Evolutionary conservation across 2,113 vertebrate genomes (phyloP).

Genomic region (Ammospiza nelsoni): DNA sequence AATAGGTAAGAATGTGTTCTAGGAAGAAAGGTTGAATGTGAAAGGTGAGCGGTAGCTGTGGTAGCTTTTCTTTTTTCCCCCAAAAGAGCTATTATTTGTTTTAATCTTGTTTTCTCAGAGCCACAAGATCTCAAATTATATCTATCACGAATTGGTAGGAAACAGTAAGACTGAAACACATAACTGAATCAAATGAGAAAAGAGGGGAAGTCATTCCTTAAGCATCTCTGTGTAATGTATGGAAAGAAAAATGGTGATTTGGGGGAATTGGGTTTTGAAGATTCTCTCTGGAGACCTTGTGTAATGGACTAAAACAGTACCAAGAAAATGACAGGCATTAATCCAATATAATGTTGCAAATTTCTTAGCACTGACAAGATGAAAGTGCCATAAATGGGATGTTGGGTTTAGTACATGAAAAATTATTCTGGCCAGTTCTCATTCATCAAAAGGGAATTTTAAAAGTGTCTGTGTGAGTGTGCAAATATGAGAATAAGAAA

Average conservation of each 20-base stretch:
- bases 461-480: not conserved
- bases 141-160: not conserved
- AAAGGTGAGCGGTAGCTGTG: not conserved
- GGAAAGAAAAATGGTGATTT: not conserved
- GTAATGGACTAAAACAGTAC: not conserved
- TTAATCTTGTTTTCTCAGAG: not conserved
- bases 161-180: not conserved
- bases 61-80: accelerated
- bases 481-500: not conserved
- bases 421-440: not conserved
- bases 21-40: not conserved
- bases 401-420: not conserved
- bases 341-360: not conserved
- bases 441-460: not conserved
- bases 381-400: not conserved
- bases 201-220: not conserved
- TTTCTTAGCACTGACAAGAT: not conserved
- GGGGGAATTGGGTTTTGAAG: not conserved
- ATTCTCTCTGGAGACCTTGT: not conserved
- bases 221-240: not conserved
- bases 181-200: not conserved
- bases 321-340: not conserved
- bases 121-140: not conserved
- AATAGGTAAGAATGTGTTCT: not conserved
- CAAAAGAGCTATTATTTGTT: not conserved